A percentile compares a stretch with the other conserved stretches of the same genome.
Evolutionary conservation across 2,888 invertebrate species (phyloP).

Genomic region (Archaeoteleia sp.): DNA sequence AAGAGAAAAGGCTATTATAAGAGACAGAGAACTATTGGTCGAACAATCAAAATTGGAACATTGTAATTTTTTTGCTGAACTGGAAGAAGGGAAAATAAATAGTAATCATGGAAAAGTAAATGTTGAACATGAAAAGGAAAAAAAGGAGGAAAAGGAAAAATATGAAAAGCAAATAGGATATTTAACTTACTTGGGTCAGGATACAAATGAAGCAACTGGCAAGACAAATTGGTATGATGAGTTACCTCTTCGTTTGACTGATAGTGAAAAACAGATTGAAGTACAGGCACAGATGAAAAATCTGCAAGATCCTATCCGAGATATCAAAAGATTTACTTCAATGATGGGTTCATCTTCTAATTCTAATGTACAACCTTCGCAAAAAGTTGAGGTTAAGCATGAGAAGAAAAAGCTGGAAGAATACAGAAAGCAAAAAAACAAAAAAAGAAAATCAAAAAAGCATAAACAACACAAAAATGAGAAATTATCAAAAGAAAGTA

Average conservation of each 20-base stretch:
- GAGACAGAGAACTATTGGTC: slow-evolving; percentile 67
- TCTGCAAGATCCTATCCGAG: slow-evolving; percentile 83
- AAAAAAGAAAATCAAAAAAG: slow-evolving; percentile 59
- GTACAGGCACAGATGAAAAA: slow-evolving; percentile 81
- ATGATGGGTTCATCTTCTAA: slow-evolving; percentile 58
- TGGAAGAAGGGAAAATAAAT: slow-evolving; percentile 83
- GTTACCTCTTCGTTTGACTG: slow-evolving; percentile 78
- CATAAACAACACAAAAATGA: slow-evolving; percentile 63
- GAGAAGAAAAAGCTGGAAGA: slow-evolving; percentile 7
- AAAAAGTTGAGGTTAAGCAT: slow-evolving; percentile 10
- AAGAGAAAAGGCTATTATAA: slow-evolving; percentile 60
- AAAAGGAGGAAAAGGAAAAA: slow-evolving; percentile 93
- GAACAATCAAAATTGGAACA: slow-evolving; percentile 76
- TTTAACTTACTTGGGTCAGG: slow-evolving; percentile 95
- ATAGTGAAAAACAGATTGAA: slow-evolving; percentile 78
- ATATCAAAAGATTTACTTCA: slow-evolving; percentile 79
- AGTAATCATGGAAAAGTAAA: slow-evolving; percentile 80
- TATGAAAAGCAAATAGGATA: slow-evolving; percentile 99
- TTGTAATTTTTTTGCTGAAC: slow-evolving; percentile 90
- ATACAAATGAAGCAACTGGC: slow-evolving; percentile 89
- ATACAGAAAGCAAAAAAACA: slow-evolving; percentile 50
- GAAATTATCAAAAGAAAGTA: slow-evolving; percentile 64
- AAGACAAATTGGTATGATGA: slow-evolving; percentile 93
- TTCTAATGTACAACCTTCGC: slow-evolving; percentile 13
- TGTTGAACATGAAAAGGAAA: slow-evolving; percentile 91